Percentiles rank a stretch among this genome's conserved stretches.
Conservation (phyloP, 2,888 invertebrate genomes). For the Dasypogon diadema region DNA sequence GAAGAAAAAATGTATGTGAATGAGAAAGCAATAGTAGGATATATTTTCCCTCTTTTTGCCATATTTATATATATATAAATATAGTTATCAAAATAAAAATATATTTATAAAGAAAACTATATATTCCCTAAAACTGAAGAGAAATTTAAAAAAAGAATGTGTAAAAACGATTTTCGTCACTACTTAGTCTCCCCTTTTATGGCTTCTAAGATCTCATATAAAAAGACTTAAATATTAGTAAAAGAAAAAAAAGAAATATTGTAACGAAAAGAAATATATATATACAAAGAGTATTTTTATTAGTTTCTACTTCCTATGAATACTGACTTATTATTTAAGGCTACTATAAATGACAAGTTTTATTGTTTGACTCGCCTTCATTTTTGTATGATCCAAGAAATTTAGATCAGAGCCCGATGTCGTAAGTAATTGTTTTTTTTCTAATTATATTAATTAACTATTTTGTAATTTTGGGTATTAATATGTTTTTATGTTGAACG, state of each 20-base stretch:
- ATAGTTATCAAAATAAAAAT: background rate
- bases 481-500: background rate
- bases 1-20: background rate
- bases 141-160: background rate
- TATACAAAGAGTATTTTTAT: slow-evolving; percentile 10
- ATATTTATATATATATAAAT: background rate
- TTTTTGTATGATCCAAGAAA: no score
- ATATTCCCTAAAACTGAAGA: background rate
- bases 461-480: no score
- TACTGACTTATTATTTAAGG: no score
- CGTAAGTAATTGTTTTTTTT: background rate
- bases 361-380: no score
- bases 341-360: no score
- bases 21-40: slow-evolving; percentile 36
- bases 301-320: background rate
- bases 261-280: background rate
- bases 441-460: no score
- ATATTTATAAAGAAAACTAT: background rate
- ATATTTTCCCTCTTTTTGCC: slow-evolving; percentile 27
- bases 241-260: no score
- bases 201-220: slow-evolving; percentile 44
- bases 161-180: background rate
- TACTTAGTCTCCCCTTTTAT: slow-evolving; percentile 9
- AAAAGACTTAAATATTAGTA: slow-evolving; percentile 22
- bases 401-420: no score